Percentiles rank a stretch among this genome's conserved stretches.
phyloP scores from a whole-genome alignment of 1,140 invertebrate genomes.

The Melitaea cinxia region DNA sequence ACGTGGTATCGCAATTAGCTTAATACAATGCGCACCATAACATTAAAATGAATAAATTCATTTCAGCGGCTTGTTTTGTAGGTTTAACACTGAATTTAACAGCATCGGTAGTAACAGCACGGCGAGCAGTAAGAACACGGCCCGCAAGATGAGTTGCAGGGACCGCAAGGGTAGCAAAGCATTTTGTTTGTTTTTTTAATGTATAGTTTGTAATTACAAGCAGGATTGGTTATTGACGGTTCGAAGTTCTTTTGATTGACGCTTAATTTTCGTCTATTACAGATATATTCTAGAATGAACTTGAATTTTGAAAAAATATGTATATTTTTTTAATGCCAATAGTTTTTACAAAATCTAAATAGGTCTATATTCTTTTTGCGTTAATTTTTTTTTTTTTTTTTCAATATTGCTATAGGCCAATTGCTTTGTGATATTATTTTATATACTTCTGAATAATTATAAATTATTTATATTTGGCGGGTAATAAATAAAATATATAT shows the following conservation, averaged over 20 bases:
- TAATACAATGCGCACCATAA: conserved; percentile 9
- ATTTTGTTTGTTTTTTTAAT: conserved; percentile 10
- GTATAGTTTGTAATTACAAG: neutral
- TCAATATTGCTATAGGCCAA: too few relatives aligned
- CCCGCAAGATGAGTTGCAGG: conserved; percentile 29
- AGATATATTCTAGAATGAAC: conserved; percentile 1
- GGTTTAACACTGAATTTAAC: conserved; percentile 8
- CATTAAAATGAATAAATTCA: neutral
- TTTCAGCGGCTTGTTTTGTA: neutral
- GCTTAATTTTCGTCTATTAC: neutral
- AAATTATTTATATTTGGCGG: too few relatives aligned
- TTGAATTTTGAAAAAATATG: neutral
- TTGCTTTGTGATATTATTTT: too few relatives aligned
- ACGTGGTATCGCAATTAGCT: conserved; percentile 3
- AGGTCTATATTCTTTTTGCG: too few relatives aligned
- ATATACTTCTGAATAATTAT: too few relatives aligned
- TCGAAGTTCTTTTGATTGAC: conserved; percentile 28
- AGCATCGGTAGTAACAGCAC: conserved; percentile 25
- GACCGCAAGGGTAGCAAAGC: conserved; percentile 37
- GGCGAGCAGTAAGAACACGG: conserved; percentile 34
- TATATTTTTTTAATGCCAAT: neutral
- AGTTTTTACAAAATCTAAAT: too few relatives aligned
- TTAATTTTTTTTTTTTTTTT: too few relatives aligned
- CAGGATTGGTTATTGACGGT: conserved; percentile 21
- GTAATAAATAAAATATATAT: too few relatives aligned